Conservation (phyloP, 2,797 vertebrate species). For the Platyrinchus mystaceus region DNA sequence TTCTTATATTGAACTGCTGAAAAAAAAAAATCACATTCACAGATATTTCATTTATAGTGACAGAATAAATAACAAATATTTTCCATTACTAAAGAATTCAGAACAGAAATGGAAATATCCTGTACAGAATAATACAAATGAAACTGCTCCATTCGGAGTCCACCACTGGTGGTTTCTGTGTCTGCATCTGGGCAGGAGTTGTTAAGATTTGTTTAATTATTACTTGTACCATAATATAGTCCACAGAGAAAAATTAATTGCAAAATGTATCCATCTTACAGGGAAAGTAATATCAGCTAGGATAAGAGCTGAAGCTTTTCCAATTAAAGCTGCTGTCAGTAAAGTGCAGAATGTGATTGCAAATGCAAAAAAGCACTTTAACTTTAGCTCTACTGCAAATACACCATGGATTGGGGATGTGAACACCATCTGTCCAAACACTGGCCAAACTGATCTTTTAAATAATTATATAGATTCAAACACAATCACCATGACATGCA, state of each 20-base stretch:
- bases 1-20: not conserved
- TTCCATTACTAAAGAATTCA: not conserved
- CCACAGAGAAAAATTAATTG: conserved; percentile 59
- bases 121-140: not conserved
- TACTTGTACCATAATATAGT: conserved; percentile 21
- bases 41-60: not conserved
- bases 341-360: conserved; percentile 53
- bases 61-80: conserved; percentile 14
- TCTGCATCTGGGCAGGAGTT: conserved; percentile 5
- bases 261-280: conserved; percentile 52
- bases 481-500: not conserved
- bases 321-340: conserved; percentile 63
- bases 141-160: not conserved
- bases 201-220: conserved; percentile 60
- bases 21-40: not conserved
- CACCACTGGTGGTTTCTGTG: not conserved
- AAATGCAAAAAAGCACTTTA: conserved; percentile 58
- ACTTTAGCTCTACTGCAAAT: conserved; percentile 62
- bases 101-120: not conserved
- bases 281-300: conserved; percentile 36
- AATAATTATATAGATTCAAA: conserved; percentile 43
- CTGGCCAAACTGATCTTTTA: conserved; percentile 32
- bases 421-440: conserved; percentile 60
- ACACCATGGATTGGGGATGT: conserved; percentile 20
- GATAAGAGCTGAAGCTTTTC: conserved; percentile 54